Percentiles rank a stretch among this genome's conserved stretches.
Conservation (phyloP, 2,797 vertebrate genomes). For the Graptemys geographica region DNA sequence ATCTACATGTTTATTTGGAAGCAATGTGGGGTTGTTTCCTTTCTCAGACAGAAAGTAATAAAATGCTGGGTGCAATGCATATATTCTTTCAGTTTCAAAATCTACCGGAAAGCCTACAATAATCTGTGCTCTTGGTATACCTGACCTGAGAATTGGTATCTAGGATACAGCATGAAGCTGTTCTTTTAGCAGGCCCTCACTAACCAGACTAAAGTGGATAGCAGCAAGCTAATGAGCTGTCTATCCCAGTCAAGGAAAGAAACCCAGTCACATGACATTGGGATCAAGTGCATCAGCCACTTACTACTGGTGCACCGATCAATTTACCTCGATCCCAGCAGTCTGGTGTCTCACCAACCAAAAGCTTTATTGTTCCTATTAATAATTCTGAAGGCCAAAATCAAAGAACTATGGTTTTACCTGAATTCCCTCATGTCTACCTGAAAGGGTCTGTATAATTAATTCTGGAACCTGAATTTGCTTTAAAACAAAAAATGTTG, state of each 20-base stretch:
- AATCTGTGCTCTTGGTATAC: conserved; percentile 77
- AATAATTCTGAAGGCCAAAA: not conserved
- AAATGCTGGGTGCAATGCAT: conserved; percentile 1
- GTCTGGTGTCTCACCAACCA: conserved; percentile 1
- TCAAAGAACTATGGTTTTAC: conserved; percentile 29
- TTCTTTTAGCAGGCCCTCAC: conserved; percentile 78
- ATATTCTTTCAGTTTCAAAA: conserved; percentile 74
- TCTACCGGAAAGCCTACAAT: conserved; percentile 77
- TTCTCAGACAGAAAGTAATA: conserved; percentile 54
- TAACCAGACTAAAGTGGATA: conserved; percentile 74
- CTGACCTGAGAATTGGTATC: conserved; percentile 82
- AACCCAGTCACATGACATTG: conserved; percentile 40
- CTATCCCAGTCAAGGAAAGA: conserved; percentile 67
- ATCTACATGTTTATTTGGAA: conserved; percentile 12
- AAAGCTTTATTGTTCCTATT: conserved; percentile 36
- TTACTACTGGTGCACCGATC: conserved; percentile 13
- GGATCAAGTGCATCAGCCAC: conserved; percentile 47
- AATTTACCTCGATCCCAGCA: conserved; percentile 26
- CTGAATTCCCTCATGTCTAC: not conserved
- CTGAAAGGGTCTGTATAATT: conserved; percentile 43
- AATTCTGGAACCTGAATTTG: conserved; percentile 14
- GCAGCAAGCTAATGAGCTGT: conserved; percentile 80
- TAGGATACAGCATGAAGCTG: conserved; percentile 88
- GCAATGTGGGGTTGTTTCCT: conserved; percentile 28
- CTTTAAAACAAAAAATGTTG: conserved; percentile 58